Conservation (phyloP, 30 jellyfish, hydroid and myxozoan species). For the Aurelia aurita region DNA sequence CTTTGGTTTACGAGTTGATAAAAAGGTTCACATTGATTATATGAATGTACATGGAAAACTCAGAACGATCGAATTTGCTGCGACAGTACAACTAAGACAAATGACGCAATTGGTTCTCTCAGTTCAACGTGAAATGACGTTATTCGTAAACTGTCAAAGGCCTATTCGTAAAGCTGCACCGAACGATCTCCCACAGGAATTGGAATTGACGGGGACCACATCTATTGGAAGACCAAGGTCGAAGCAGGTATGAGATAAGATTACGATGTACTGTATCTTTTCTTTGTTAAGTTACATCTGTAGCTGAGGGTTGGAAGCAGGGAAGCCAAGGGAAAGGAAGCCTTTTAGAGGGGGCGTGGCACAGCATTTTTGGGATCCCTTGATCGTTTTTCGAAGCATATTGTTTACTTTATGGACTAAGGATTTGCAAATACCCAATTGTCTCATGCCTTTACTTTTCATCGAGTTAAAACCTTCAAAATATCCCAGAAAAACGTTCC, state of each 20-base stretch:
- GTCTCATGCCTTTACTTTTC: too few species aligned
- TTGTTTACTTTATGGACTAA: too few species aligned
- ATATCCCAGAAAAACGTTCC: too few species aligned
- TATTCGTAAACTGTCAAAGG: conserved; percentile 33
- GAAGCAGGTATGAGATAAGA: neutral
- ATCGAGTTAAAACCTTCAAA: too few species aligned
- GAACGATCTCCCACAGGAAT: conserved; percentile 25
- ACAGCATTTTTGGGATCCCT: too few species aligned
- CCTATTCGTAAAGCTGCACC: conserved; percentile 5
- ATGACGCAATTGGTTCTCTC: conserved; percentile 20
- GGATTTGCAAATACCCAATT: too few species aligned
- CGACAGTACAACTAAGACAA: neutral
- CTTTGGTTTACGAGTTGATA: conserved; percentile 25
- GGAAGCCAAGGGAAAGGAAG: too few species aligned
- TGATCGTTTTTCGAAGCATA: too few species aligned
- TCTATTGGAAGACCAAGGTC: conserved; percentile 34
- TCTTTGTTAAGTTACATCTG: too few species aligned
- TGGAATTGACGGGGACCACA: conserved; percentile 13
- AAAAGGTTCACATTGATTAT: conserved; percentile 19
- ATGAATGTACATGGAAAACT: conserved; percentile 29
- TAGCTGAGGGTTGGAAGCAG: too few species aligned
- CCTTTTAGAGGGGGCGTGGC: too few species aligned
- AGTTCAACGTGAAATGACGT: conserved; percentile 1
- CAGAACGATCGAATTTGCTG: conserved; percentile 15
- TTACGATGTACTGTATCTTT: too few species aligned